Evolutionary conservation across 2,888 invertebrate genomes (phyloP).

Genomic region (Microplitis deprimator): DNA sequence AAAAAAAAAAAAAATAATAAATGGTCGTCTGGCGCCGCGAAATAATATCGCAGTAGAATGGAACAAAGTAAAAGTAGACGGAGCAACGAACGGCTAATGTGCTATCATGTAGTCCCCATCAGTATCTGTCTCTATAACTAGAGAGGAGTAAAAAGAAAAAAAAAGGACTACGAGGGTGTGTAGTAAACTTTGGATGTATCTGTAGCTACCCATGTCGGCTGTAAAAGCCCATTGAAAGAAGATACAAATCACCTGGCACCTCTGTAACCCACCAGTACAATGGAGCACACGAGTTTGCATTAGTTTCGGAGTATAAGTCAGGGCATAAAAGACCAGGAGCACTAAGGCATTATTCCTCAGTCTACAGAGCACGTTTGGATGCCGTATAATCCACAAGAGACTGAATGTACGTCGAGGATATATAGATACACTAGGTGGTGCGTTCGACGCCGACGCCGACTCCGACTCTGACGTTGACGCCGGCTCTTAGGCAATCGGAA

Average conservation of each 20-base stretch:
- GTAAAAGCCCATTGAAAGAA: not conserved
- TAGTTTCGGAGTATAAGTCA: too few species aligned
- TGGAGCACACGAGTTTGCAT: slow-evolving; percentile 34
- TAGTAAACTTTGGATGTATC: not conserved
- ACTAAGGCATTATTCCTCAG: too few species aligned
- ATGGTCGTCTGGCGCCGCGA: not conserved
- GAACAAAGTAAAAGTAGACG: not conserved
- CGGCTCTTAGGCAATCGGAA: slow-evolving; percentile 41
- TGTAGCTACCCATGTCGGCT: not conserved
- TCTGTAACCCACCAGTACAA: slow-evolving; percentile 32
- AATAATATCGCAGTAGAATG: not conserved
- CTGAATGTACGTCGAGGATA: not conserved
- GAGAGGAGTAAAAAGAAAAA: not conserved
- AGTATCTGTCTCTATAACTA: not conserved
- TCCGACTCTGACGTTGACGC: slow-evolving; percentile 54
- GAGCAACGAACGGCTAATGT: slow-evolving; percentile 12
- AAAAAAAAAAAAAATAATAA: not conserved
- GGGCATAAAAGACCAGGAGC: too few species aligned
- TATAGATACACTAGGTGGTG: not conserved
- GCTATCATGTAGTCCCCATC: not conserved
- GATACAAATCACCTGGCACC: slow-evolving; percentile 51
- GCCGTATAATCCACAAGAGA: too few species aligned
- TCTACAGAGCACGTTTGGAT: too few species aligned
- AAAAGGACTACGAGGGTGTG: too few species aligned
- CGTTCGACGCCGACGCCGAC: slow-evolving; percentile 46